Base-by-base conservation (phyloP, 2,888 invertebrate genomes). In the Ptycholaimellus sp. region DNA sequence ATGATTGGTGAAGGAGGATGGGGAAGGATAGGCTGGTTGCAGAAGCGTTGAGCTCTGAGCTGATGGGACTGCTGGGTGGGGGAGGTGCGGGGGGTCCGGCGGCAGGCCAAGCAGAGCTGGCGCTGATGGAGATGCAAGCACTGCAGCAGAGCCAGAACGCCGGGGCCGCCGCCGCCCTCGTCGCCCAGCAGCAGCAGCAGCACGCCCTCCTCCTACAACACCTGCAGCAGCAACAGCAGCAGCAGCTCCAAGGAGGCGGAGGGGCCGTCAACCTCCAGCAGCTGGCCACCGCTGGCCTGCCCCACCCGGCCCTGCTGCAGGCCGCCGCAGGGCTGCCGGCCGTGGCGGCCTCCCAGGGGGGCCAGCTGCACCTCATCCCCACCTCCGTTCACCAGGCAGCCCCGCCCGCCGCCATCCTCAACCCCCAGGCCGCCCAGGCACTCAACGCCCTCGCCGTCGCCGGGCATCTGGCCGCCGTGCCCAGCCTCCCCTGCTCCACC, bases 391-490 rank as follows among this genome's bases (percentile, higher is more conserved):
- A 36, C 25, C 33, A 44, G 41, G 28, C 44, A 45, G 22, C 40
- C 44, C 22, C 40, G 43, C 21, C 44, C 44, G 19, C 43, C 44
- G 18, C 41, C 59, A 33, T 44, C n/a, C n/a, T 17, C 33, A 36
- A 21, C 33, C 45, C 41, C 25, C 44, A 45, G 22, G 40, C 44
- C 22, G 39, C 43, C 21, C 44, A 45, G 19, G 42, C 44, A 16
- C 41, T 59, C 33, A 44, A 46, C 33, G 47, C 47, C 31, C 36
- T 45, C 39, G 74, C 76, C 70, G 43, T 71, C 74, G 43, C 44
- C 35, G 44, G 80, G 74, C 83, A 82, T 74, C 81, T 85, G 71
- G 81, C 85, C 74, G 77, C 87, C 73, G 82, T 85, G 79, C 87
- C 85, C 79, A 59, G 81, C 64, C 54, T 45, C 9, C 51, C 53